Evolutionary conservation across 1,140 invertebrate genomes (phyloP), one percentile per base, ranked within the genome.

Genomic region (Tigriopus japonicus): DNA sequence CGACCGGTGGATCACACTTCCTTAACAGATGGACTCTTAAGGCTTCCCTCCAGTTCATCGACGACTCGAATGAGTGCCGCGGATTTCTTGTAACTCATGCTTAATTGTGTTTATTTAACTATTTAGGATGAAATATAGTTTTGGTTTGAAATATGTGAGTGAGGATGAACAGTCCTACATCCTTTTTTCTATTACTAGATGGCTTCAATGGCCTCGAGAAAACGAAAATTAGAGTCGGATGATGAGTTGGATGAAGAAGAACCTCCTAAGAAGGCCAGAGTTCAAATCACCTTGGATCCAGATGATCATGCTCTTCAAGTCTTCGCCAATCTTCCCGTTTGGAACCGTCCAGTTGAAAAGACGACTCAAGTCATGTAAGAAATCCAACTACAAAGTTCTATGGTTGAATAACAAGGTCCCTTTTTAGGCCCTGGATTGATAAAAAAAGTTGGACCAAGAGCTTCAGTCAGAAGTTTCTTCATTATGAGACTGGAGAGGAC

Each of bases 11-110:
- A 58, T 23, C 45, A 15, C 21, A 17, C 45, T 3, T 49, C 45
- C 6, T 58, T 58, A 41, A 58, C 55, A 17, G 55, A 58, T 58
- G 55, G 41, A 41, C 55, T 58, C 40, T 19, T 58, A n/a, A 58
- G 35, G 9, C 15, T 58, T 41, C 24, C 52, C 3, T 54, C 19
- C 2, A 28, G 14, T n/a, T 24, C 17, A 6, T 21, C 17, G 24
- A 6, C 52, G 2, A 19, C 45, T 6, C n/a, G 52, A 14, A 54
- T 21, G 19, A 54, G n/a, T 54, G 21, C 52, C 17, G 21, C 52
- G 17, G 52, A 54, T 15, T 54, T 28, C 1, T 28, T 54, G 17
- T 23, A 10, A 23, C 10, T 23, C 35, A 54, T 23, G 5, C 13
- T 54, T n/a, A 23, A 6, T 6, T 23, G 35, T 13, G 35, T 54